Base-by-base conservation (phyloP, 2,797 vertebrate species). In the Schizothorax lantsangensis region DNA sequence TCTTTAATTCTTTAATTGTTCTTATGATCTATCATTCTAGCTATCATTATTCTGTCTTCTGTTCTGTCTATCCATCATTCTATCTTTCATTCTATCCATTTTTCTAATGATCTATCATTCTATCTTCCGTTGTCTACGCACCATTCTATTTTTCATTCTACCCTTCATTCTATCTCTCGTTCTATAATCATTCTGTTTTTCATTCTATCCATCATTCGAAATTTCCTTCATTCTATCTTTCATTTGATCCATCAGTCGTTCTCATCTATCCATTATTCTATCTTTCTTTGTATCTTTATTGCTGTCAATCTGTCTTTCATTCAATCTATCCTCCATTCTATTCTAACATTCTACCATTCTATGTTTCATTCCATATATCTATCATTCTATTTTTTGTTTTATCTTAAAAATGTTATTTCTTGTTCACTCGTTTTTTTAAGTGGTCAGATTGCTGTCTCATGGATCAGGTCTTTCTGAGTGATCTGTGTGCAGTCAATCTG, bases 401-500 rank as follows among this genome's bases (percentile, higher is more conserved):
- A 14, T 71, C 40, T 64, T 79, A 49, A 92, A 96, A 96, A 5
- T 54, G 19, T 54, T 83, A 36, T 30, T 57, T 72, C 11, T 40
- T 43, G 9, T 14, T 12, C 19, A 8, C 23, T 84, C 30, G 5
- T 15, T 66, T 33, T 2, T 19, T 33, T 73, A 47, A 23, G 43
- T 78, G 23, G 15, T 52, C 15, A 69, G 19, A 69, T 40, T 97
- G 96, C 96, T 95, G 96, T 96, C 74, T 79, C 96, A 97, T 97
- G 96, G 98, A 97, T 97, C 97, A 97, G 96, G 96, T 98, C 96
- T 97, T 96, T 96, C 96, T 94, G 96, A 96, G 88, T 79, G 49
- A 43, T 89, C 80, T 88, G 81, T 82, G 81, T 86, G 86, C 73
- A 74, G 57, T 69, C 74, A 80, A 59, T 84, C 33, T 73, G 87